These are phyloP conservation scores for Equus quagga DNA, from an alignment of 2,113 vertebrate species.

Conservation along the genomic window DNA sequence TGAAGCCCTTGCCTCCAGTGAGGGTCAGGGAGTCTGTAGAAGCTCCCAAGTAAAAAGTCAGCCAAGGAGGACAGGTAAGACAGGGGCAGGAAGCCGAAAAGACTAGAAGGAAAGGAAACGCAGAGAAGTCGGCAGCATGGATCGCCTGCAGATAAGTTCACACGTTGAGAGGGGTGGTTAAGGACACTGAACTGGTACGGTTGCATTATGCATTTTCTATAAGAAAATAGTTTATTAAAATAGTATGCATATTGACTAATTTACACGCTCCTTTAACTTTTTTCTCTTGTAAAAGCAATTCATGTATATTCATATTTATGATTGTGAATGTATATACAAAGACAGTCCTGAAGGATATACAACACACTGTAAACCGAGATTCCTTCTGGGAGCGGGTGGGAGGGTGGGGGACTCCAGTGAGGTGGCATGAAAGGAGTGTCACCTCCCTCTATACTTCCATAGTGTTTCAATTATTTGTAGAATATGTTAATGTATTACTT, in stretches of 20 bases:
- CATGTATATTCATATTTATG: conserved; percentile 9
- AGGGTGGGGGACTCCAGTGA: background rate
- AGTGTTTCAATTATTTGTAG: background rate
- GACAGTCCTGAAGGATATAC: background rate
- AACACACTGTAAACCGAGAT: background rate
- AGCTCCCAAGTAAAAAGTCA: background rate
- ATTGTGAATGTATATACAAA: conserved; percentile 10
- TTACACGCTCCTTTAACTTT: background rate
- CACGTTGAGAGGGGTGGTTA: background rate
- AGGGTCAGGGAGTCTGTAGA: background rate
- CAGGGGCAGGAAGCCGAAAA: background rate
- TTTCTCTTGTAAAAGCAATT: background rate
- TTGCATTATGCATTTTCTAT: background rate
- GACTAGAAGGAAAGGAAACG: background rate
- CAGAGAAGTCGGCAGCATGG: background rate
- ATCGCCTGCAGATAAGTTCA: background rate
- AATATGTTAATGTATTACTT: background rate
- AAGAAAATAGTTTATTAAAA: conserved; percentile 40
- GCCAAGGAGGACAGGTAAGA: background rate
- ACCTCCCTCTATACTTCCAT: background rate
- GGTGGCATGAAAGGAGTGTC: background rate
- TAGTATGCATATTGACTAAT: conserved; percentile 40
- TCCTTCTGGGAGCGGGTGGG: background rate
- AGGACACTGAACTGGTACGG: background rate
- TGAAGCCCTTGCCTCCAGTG: background rate